Evolutionary conservation across 1,140 invertebrate species (phyloP).

Genomic region (Calliphora vicina): DNA sequence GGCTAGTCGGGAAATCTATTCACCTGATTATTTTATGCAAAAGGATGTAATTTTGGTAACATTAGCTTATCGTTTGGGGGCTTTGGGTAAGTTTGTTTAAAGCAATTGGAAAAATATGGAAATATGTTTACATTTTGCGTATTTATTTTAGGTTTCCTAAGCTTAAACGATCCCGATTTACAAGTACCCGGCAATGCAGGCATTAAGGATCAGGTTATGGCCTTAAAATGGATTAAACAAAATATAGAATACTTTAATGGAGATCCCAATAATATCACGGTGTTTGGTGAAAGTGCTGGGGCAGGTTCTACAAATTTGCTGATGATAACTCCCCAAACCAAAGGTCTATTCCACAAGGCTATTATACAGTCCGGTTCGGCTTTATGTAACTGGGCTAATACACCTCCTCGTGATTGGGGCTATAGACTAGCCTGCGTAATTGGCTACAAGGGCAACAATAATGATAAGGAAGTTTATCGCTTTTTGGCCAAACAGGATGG

Average conservation of each 20-base stretch:
- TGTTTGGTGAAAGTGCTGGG: conserved; percentile 65
- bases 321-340: conserved; percentile 64
- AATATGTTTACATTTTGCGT: background rate
- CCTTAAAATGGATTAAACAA: conserved; percentile 69
- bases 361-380: conserved; percentile 68
- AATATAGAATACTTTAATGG: conserved; percentile 70
- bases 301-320: conserved; percentile 66
- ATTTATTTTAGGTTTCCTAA: conserved; percentile 48
- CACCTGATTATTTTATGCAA: conserved; percentile 65
- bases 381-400: conserved; percentile 58
- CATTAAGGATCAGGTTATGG: conserved; percentile 63
- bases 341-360: conserved; percentile 64
- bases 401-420: conserved; percentile 44
- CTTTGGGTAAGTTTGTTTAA: conserved; percentile 62
- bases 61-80: conserved; percentile 68
- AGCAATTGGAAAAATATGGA: background rate
- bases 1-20: conserved; percentile 54
- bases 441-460: conserved; percentile 52
- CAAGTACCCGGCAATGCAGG: conserved; percentile 61
- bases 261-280: conserved; percentile 63
- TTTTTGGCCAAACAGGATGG: conserved; percentile 41
- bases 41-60: conserved; percentile 68
- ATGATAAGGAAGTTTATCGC: conserved; percentile 47
- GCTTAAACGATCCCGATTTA: conserved; percentile 57
- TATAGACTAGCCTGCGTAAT: conserved; percentile 47